Evolutionary conservation across 2,797 vertebrate species (phyloP).

Genomic region (Distichodus sexfasciatus): DNA sequence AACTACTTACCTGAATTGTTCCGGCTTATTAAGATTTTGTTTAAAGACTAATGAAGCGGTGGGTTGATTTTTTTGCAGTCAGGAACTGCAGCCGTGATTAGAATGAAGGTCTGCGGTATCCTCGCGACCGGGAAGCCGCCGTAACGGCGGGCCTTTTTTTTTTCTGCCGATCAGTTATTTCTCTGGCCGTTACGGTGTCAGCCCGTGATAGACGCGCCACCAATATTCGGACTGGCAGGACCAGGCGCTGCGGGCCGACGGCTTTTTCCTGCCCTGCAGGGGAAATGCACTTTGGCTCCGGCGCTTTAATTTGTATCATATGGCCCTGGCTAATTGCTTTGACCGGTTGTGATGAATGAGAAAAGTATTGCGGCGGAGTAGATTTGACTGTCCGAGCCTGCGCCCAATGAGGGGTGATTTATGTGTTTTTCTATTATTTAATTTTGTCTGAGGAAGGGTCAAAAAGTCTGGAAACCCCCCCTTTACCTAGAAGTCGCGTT

Average conservation of each 20-base stretch:
- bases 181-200: slow-evolving; percentile 44
- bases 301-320: slow-evolving; percentile 74
- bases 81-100: slow-evolving; percentile 10
- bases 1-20: neutral
- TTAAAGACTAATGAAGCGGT: too few species aligned
- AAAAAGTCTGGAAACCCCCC: slow-evolving; percentile 61
- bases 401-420: slow-evolving; percentile 74
- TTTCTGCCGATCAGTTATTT: slow-evolving; percentile 55
- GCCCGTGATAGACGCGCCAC: slow-evolving; percentile 55
- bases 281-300: slow-evolving; percentile 68
- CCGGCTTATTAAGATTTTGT: too few species aligned
- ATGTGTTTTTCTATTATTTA: slow-evolving; percentile 82
- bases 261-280: slow-evolving; percentile 60
- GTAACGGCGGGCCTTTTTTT: slow-evolving; percentile 31
- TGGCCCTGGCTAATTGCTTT: slow-evolving; percentile 64
- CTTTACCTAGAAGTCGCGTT: slow-evolving; percentile 66
- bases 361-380: slow-evolving; percentile 77
- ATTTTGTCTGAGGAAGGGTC: slow-evolving; percentile 73
- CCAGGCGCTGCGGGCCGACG: slow-evolving; percentile 33
- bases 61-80: too few species aligned
- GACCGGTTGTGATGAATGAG: slow-evolving; percentile 84
- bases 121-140: neutral
- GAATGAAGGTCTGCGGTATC: slow-evolving; percentile 6
- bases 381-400: slow-evolving; percentile 75
- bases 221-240: slow-evolving; percentile 65